A percentile compares a stretch with the other conserved stretches of the same genome.
phyloP scores from a whole-genome alignment of 2,888 invertebrate species.

The Candidula unifasciata region DNA sequence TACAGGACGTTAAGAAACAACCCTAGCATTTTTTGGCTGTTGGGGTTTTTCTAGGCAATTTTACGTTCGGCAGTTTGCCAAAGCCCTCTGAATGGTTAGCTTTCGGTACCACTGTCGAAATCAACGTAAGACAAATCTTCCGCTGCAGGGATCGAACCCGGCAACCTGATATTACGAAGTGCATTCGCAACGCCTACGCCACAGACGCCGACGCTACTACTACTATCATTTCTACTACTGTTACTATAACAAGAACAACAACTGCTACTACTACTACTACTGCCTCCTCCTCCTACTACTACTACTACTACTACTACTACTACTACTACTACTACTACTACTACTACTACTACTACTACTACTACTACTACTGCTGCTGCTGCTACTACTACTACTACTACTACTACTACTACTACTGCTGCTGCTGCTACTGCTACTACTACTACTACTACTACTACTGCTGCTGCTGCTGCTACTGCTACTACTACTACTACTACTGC shows the following conservation, averaged over 20 bases:
- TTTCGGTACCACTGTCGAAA: too few species aligned
- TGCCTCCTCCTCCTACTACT: neutral
- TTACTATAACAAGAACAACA: neutral
- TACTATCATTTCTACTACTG: neutral
- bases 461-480: slow-evolving; percentile 19
- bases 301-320: neutral
- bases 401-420: slow-evolving; percentile 15
- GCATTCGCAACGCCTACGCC: too few species aligned
- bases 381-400: slow-evolving; percentile 26
- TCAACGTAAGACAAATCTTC: too few species aligned
- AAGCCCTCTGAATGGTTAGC: too few species aligned
- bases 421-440: neutral
- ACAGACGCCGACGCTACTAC: neutral
- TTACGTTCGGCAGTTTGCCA: too few species aligned
- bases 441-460: neutral
- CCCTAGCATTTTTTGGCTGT: too few species aligned
- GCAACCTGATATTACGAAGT: too few species aligned
- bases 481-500: slow-evolving; percentile 26
- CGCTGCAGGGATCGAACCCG: too few species aligned
- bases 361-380: neutral
- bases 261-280: neutral
- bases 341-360: neutral
- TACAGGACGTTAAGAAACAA: too few species aligned
- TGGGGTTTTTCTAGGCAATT: too few species aligned
- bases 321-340: neutral